Evolutionary conservation across 2,113 vertebrate species (phyloP), one percentile per base, ranked within the genome.

Genomic region (Alligator sinensis): DNA sequence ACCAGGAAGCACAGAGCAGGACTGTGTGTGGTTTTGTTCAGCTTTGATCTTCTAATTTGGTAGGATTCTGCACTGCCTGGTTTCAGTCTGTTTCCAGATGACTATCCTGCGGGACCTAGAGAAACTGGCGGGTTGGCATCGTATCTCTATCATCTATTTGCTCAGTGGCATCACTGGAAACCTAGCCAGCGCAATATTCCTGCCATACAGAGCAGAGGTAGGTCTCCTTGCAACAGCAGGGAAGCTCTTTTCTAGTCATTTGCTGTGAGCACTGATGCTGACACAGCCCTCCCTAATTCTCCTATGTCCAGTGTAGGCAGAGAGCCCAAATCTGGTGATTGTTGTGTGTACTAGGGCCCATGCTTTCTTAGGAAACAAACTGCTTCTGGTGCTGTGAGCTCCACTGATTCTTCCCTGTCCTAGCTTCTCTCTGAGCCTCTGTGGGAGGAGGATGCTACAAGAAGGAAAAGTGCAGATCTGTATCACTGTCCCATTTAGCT

Each of bases 101-200:
- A 99, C 99, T 54, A 99, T 99, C 96, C 96, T 99, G 92, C 97
- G 99, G 87, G 99, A 99, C 97, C 95, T 99, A 95, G 99, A 99
- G 98, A 99, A 99, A 96, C 97, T 99, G 97, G 99, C 99, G 1
- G 99, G 99, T 81, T 99, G 99, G 99, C 98, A 99, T 92, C 98
- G 99, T 91, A 99, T 99, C 94, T 99, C 99, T 89, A 99, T 99
- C 97, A 99, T 99, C 97, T 99, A 99, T 98, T 98, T 99, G 92
- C 97, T 99, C 91, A 99, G 99, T 62, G 99, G 99, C 84, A 98
- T 99, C 97, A 99, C 99, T 2, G 99, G 99, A 77, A 99, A 99
- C 98, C 98, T 99, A 88, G 99, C 99, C 85, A 99, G 99, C 62
- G 99, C 99, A 96, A 99, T 99, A 92, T 99, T 99, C 94, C 97